Conservation (phyloP, 2,113 vertebrate species). For the Apteryx mantelli region DNA sequence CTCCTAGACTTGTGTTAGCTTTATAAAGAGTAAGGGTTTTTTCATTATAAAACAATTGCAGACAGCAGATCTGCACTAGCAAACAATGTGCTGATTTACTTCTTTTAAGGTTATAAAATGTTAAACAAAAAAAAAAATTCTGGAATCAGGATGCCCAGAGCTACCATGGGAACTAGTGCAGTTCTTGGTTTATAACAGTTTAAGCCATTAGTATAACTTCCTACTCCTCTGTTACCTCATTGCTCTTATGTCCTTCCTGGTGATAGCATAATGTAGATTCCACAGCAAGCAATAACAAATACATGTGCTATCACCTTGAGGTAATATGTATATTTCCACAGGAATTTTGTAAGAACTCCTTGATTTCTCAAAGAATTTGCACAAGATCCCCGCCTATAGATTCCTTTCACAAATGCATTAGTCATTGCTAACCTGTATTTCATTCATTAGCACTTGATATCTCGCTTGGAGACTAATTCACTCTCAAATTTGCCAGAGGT, state of each 20-base stretch:
- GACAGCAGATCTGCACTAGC: neutral
- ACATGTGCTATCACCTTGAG: neutral
- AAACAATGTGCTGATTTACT: neutral
- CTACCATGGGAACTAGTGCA: neutral
- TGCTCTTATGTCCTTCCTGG: neutral
- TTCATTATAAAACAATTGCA: neutral
- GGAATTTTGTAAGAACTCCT: neutral
- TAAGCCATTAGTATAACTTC: neutral
- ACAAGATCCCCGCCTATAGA: neutral
- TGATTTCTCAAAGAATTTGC: neutral
- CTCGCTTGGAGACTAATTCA: neutral
- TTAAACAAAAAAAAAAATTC: neutral
- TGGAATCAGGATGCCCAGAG: neutral
- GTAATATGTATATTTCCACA: neutral
- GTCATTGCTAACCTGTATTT: neutral
- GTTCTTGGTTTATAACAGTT: neutral
- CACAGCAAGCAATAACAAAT: neutral
- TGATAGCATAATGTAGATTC: neutral
- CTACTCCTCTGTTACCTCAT: neutral
- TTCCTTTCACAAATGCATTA: neutral
- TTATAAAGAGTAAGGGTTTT: neutral
- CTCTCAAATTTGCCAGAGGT: neutral
- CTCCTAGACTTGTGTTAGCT: neutral
- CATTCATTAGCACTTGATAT: neutral
- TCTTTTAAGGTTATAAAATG: neutral